These are phyloP conservation scores for Morpho achilles DNA, from an alignment of 2,888 invertebrate genomes.

Conservation along the genomic window DNA sequence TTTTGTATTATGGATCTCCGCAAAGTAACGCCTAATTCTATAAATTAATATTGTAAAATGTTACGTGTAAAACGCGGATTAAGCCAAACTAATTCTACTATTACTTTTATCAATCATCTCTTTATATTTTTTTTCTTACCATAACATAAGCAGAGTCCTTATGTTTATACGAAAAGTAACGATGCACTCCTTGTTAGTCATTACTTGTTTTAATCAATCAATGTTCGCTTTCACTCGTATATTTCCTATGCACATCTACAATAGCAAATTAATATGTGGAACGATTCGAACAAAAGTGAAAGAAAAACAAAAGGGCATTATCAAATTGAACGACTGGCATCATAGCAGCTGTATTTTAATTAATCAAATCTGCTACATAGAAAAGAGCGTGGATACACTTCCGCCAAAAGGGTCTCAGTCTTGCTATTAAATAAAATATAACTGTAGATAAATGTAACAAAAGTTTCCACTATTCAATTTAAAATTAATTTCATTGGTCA, in stretches of 20 bases:
- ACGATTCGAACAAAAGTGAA: conserved; percentile 10
- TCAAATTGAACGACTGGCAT: conserved; percentile 18
- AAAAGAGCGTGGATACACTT: conserved; percentile 5
- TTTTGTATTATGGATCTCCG: too few relatives aligned
- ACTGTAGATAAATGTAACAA: too few relatives aligned
- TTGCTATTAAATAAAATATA: too few relatives aligned
- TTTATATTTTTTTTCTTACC: too few relatives aligned
- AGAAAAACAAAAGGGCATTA: conserved; percentile 15
- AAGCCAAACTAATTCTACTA: too few relatives aligned
- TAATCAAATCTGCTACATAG: conserved; percentile 13
- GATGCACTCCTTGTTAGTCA: background rate
- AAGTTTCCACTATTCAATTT: too few relatives aligned
- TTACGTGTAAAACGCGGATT: too few relatives aligned
- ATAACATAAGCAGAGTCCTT: background rate
- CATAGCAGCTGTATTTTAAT: conserved; percentile 14
- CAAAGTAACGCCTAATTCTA: too few relatives aligned
- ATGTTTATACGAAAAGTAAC: conserved; percentile 6
- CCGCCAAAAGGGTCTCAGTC: background rate
- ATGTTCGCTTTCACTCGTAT: conserved; percentile 3
- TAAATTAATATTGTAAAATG: too few relatives aligned
- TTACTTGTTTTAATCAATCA: conserved; percentile 5
- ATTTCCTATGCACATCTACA: conserved; percentile 3
- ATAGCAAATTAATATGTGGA: conserved; percentile 15
- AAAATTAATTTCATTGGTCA: too few relatives aligned
- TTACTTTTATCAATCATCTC: too few relatives aligned